Percentiles rank a stretch among this genome's conserved stretches.
These are phyloP conservation scores for Drosophila carrolli DNA, from an alignment of 1,140 invertebrate species.

Conservation along the genomic window DNA sequence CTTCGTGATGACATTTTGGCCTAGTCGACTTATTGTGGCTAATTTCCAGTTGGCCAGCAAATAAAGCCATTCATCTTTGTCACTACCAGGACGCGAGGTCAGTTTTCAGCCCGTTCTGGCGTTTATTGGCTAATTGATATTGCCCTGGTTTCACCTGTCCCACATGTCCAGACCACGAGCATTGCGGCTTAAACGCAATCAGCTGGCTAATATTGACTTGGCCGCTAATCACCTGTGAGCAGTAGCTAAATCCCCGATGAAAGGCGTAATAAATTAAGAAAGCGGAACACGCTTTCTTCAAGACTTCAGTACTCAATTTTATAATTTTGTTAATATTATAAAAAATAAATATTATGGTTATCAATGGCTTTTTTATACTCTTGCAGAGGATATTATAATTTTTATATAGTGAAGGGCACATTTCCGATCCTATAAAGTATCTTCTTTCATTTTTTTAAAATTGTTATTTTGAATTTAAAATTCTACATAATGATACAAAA, in stretches of 20 bases:
- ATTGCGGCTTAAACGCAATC: slow-evolving; percentile 36
- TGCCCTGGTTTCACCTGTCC: slow-evolving; percentile 21
- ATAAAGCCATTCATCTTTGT: slow-evolving; percentile 70
- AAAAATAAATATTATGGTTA: no score
- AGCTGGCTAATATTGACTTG: slow-evolving; percentile 41
- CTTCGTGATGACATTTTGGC: slow-evolving; percentile 56
- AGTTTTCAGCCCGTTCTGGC: slow-evolving; percentile 23
- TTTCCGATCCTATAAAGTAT: no score
- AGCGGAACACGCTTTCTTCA: background rate
- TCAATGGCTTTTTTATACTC: no score
- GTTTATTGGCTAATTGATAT: slow-evolving; percentile 42
- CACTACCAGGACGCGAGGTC: slow-evolving; percentile 27
- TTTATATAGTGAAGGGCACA: no score
- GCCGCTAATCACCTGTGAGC: slow-evolving; percentile 18
- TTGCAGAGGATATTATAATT: no score
- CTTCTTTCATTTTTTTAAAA: no score
- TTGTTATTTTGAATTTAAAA: no score
- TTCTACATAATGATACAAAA: no score
- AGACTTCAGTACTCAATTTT: no score
- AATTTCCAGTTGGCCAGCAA: slow-evolving; percentile 56
- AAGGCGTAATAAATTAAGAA: background rate
- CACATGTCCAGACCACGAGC: background rate
- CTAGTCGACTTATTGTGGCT: slow-evolving; percentile 45
- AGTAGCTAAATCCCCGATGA: slow-evolving; percentile 5
- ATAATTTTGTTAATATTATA: no score